A percentile compares a stretch with the other conserved stretches of the same genome.
These are phyloP conservation scores for Aurelia aurita complex sp. Pacific DNA, from an alignment of 30 jellyfish, hydroid and myxozoan species.

Conservation along the genomic window DNA sequence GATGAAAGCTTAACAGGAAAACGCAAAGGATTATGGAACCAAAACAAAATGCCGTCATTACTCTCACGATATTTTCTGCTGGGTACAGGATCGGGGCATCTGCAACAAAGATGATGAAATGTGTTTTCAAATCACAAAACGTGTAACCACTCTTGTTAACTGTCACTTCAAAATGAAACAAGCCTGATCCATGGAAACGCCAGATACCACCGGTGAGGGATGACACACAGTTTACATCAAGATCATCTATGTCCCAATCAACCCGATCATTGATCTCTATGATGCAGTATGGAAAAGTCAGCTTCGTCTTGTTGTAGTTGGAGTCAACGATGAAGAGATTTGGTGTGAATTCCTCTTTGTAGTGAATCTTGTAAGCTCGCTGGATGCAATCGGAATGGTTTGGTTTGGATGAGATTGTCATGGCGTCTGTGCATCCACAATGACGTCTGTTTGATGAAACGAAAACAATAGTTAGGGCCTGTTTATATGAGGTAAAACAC, in stretches of 20 bases:
- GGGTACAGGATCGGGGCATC: conserved; percentile 79
- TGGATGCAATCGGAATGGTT: conserved; percentile 82
- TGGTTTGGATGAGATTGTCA: conserved; percentile 67
- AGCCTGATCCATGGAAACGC: conserved; percentile 79
- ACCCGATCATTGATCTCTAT: conserved; percentile 71
- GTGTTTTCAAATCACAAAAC: conserved; percentile 69
- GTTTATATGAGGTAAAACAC: too few species aligned
- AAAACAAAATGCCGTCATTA: conserved; percentile 79
- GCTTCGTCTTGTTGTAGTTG: conserved; percentile 18
- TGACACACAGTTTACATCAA: conserved; percentile 25
- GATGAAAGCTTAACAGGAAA: conserved; percentile 41
- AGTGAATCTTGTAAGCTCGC: conserved; percentile 59
- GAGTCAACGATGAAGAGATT: conserved; percentile 1
- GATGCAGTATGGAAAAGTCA: conserved; percentile 51
- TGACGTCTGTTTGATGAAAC: conserved; percentile 25
- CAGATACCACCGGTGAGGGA: conserved; percentile 19
- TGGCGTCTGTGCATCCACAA: conserved; percentile 72
- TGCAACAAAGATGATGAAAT: conserved; percentile 74
- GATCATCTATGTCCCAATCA: conserved; percentile 45
- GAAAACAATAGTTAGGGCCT: background rate
- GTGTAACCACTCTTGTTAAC: conserved; percentile 44
- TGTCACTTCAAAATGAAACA: conserved; percentile 64
- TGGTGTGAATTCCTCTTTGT: conserved; percentile 50
- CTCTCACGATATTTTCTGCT: conserved; percentile 67
- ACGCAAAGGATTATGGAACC: conserved; percentile 58